Percentiles rank a stretch among this genome's conserved stretches.
phyloP scores from a whole-genome alignment of 2,113 vertebrate species.

The Ploceus nigricollis region DNA sequence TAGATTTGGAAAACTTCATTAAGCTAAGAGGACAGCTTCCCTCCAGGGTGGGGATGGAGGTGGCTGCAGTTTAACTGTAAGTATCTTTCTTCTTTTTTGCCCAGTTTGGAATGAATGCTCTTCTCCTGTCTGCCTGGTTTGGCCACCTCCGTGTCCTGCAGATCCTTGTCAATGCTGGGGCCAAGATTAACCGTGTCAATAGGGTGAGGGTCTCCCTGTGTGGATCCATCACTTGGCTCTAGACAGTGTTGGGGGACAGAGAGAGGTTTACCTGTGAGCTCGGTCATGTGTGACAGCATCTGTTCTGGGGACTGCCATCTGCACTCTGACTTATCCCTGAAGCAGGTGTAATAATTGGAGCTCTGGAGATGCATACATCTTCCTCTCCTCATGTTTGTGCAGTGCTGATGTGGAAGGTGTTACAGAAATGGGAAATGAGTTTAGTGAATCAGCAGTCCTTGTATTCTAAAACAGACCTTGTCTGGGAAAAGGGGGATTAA shows the following conservation, averaged over 20 bases:
- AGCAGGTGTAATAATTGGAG: background rate
- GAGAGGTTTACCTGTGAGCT: background rate
- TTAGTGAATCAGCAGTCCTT: background rate
- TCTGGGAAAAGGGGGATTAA: background rate
- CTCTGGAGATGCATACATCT: background rate
- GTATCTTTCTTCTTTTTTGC: background rate
- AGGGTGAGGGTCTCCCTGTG: slow-evolving; percentile 62
- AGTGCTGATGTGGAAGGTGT: background rate
- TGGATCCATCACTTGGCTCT: background rate
- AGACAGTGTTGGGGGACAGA: background rate
- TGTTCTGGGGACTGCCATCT: background rate
- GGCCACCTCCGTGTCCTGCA: slow-evolving; percentile 84
- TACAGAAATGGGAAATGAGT: background rate
- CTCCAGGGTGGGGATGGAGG: background rate
- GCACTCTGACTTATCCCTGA: background rate
- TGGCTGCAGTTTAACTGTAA: background rate
- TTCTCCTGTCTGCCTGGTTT: slow-evolving; percentile 90
- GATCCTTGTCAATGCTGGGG: slow-evolving; percentile 84
- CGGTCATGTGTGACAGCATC: background rate
- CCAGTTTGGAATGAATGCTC: slow-evolving; percentile 90
- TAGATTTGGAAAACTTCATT: background rate
- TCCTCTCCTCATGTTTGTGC: background rate
- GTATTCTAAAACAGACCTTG: background rate
- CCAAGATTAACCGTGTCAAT: slow-evolving; percentile 81
- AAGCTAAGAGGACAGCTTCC: background rate